Conservation (phyloP, 2,113 vertebrate genomes). For the Carollia perspicillata region DNA sequence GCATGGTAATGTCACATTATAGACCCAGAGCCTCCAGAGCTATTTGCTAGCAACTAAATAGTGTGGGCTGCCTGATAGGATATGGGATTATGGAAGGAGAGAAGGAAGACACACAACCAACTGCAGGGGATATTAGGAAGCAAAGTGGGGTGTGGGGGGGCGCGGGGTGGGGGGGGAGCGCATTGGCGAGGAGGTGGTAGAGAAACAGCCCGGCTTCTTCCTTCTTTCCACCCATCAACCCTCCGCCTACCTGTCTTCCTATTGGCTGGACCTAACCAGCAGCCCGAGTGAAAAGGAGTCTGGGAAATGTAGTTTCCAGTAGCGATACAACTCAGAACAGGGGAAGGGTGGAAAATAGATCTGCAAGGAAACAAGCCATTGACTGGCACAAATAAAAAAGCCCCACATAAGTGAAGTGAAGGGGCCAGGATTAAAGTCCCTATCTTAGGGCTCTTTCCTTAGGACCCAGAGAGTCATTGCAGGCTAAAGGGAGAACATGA, state of each 20-base stretch:
- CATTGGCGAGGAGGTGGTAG: background rate
- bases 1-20: background rate
- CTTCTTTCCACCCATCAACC: background rate
- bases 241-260: background rate
- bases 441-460: background rate
- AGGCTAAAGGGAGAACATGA: background rate
- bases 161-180: too few relatives aligned
- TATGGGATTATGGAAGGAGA: background rate
- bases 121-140: background rate
- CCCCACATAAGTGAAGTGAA: background rate
- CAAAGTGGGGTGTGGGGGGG: background rate
- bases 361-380: background rate
- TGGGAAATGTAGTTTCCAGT: constrained; percentile 49
- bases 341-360: background rate
- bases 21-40: background rate
- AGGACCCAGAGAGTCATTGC: background rate
- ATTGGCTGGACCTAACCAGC: background rate
- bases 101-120: background rate
- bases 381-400: background rate
- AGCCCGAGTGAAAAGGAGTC: background rate
- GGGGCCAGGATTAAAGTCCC: background rate
- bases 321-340: background rate
- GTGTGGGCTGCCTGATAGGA: background rate
- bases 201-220: background rate
- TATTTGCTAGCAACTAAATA: background rate